These are phyloP conservation scores for Pampusana beccarii DNA, from an alignment of 2,113 vertebrate genomes.

Conservation along the genomic window DNA sequence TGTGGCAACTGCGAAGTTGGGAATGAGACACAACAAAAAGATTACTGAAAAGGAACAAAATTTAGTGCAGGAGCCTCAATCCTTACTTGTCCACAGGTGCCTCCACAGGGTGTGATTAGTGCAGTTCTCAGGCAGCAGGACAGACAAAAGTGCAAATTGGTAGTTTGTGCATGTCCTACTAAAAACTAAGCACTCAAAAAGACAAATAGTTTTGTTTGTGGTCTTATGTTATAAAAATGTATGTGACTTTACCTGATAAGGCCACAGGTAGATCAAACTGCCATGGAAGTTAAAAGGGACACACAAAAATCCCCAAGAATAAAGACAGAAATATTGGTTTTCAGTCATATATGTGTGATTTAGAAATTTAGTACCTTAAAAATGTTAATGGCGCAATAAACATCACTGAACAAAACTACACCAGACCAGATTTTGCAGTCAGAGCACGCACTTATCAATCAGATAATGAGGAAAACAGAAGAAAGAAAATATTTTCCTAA, in stretches of 20 bases:
- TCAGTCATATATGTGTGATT: neutral
- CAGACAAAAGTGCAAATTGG: neutral
- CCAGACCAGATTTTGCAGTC: neutral
- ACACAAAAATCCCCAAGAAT: neutral
- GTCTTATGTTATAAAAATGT: neutral
- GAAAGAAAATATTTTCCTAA: neutral
- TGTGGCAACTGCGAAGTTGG: neutral
- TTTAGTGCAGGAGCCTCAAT: neutral
- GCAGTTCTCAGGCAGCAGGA: neutral
- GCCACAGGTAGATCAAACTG: neutral
- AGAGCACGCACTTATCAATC: neutral
- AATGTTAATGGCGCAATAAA: neutral
- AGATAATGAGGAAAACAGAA: neutral
- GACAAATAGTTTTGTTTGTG: neutral
- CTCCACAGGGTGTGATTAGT: neutral
- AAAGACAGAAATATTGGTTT: neutral
- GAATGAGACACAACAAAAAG: neutral
- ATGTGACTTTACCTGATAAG: neutral
- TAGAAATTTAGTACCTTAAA: neutral
- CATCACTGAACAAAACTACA: neutral
- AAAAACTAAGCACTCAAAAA: neutral
- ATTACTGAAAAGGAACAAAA: neutral
- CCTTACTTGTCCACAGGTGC: neutral
- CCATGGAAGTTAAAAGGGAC: neutral
- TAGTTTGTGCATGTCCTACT: neutral